Evolutionary conservation across 2,888 invertebrate species (phyloP).

Genomic region (Rutpela maculata): DNA sequence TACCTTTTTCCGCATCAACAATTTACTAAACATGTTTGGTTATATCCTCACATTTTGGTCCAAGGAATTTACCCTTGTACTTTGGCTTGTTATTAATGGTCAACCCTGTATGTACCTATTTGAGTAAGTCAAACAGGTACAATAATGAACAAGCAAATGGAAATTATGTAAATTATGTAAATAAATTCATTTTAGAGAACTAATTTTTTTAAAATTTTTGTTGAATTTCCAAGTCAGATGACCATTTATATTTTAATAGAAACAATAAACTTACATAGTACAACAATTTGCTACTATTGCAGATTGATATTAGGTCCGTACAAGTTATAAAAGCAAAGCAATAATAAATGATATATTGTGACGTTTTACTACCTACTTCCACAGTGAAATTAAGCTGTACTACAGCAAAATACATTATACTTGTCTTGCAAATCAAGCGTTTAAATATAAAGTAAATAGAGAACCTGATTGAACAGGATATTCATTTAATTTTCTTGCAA

Average conservation of each 20-base stretch:
- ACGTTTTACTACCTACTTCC: slow-evolving; percentile 17
- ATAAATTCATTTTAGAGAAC: not conserved
- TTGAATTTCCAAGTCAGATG: not conserved
- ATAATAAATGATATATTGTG: slow-evolving; percentile 28
- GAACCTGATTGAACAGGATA: too few relatives aligned
- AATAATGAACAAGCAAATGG: not conserved
- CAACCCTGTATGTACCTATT: too few relatives aligned
- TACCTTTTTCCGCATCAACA: too few relatives aligned
- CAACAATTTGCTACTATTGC: slow-evolving; percentile 19
- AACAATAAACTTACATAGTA: slow-evolving; percentile 21
- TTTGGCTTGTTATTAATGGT: too few relatives aligned
- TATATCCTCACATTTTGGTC: too few relatives aligned
- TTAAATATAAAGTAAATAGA: too few relatives aligned
- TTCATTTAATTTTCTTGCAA: too few relatives aligned
- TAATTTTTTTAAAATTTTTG: not conserved
- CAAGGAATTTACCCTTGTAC: too few relatives aligned
- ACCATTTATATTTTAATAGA: slow-evolving; percentile 6
- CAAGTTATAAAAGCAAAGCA: slow-evolving; percentile 26
- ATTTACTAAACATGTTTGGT: too few relatives aligned
- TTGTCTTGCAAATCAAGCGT: slow-evolving; percentile 17
- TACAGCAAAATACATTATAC: slow-evolving; percentile 12
- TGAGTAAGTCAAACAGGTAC: too few relatives aligned
- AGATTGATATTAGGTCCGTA: slow-evolving; percentile 20
- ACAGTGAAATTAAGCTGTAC: slow-evolving; percentile 19
- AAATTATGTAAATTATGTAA: not conserved